phyloP scores from a whole-genome alignment of 1,140 invertebrate species.

The Drosophila ironensis region DNA sequence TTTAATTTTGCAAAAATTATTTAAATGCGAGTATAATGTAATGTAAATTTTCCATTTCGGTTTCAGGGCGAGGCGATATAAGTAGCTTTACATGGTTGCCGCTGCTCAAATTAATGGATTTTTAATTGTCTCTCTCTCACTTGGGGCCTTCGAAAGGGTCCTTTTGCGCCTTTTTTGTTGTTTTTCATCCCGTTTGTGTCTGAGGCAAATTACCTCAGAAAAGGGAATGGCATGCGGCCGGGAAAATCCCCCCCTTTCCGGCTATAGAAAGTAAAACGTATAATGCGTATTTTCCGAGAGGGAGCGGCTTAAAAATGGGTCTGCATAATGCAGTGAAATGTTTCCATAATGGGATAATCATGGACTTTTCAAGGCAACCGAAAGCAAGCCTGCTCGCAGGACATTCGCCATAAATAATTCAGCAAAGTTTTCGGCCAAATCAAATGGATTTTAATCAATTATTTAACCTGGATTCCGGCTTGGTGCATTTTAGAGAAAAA shows the following conservation, averaged over 20 bases:
- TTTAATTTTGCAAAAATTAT: constrained; percentile 80
- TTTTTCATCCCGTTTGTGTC: constrained; percentile 15
- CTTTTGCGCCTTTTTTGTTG: not conserved
- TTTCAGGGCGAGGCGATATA: constrained; percentile 37
- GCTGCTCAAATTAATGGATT: constrained; percentile 81
- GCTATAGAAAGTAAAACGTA: constrained; percentile 25
- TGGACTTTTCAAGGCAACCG: constrained; percentile 18
- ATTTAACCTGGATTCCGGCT: too few relatives aligned
- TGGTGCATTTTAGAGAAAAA: too few relatives aligned
- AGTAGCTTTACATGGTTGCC: constrained; percentile 74
- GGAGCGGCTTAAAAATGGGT: constrained; percentile 13
- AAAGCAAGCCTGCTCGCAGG: not conserved
- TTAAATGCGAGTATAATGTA: constrained; percentile 78
- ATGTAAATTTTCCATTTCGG: constrained; percentile 72
- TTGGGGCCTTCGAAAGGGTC: constrained; percentile 42
- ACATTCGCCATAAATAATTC: not conserved
- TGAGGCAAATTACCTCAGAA: constrained; percentile 37
- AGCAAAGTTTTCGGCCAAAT: not conserved
- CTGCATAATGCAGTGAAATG: constrained; percentile 25
- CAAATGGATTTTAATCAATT: too few relatives aligned
- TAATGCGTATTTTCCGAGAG: constrained; percentile 17
- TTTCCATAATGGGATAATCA: constrained; percentile 28
- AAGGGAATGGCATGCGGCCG: not conserved
- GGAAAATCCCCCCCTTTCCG: constrained; percentile 25
- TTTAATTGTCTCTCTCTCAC: constrained; percentile 80